These are phyloP conservation scores for Thunnus thynnus DNA, from an alignment of 2,113 vertebrate genomes.

Conservation along the genomic window DNA sequence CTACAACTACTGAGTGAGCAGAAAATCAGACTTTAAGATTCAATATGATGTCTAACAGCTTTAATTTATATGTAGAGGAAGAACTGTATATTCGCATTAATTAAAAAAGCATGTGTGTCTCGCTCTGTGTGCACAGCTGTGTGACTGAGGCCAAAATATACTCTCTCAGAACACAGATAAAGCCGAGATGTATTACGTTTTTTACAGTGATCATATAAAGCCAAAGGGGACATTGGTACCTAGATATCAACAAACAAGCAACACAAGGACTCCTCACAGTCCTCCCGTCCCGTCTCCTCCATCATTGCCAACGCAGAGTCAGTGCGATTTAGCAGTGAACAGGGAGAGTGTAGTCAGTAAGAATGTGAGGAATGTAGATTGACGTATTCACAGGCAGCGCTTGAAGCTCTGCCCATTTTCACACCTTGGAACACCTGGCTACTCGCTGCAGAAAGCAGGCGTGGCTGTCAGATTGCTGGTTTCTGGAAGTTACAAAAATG, in stretches of 20 bases:
- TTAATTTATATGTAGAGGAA: background rate
- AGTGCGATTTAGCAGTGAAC: background rate
- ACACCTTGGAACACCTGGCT: slow-evolving; percentile 26
- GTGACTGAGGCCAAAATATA: slow-evolving; percentile 30
- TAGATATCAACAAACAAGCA: background rate
- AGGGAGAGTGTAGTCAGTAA: background rate
- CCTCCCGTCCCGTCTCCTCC: no score
- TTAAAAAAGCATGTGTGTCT: slow-evolving; percentile 11
- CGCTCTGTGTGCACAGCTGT: slow-evolving; percentile 46
- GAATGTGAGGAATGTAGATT: slow-evolving; percentile 5
- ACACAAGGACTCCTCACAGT: no score
- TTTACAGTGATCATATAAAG: background rate
- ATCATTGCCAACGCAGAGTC: background rate
- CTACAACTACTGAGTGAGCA: background rate
- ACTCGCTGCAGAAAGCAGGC: background rate
- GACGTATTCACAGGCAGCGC: no score
- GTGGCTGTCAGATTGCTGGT: background rate
- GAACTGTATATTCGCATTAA: slow-evolving; percentile 19
- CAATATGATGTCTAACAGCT: slow-evolving; percentile 2
- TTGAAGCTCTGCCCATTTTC: slow-evolving; percentile 5
- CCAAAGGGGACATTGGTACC: slow-evolving; percentile 2
- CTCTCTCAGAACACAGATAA: slow-evolving; percentile 16
- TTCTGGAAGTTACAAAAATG: background rate
- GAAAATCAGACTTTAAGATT: background rate
- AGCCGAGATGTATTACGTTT: background rate